Conservation (phyloP, 2,888 invertebrate genomes). For the Dicroscelio sp. region DNA sequence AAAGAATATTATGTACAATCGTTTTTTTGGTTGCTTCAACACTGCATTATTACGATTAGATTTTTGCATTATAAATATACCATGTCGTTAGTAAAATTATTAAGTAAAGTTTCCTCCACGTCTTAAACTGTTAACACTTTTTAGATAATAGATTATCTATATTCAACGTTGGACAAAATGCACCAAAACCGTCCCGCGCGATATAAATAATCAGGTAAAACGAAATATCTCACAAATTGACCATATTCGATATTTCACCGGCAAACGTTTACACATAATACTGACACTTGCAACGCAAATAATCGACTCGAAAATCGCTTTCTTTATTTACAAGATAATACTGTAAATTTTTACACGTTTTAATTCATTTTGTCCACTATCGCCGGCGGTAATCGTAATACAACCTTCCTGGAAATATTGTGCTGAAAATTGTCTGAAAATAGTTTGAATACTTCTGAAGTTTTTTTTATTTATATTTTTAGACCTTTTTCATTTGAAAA, state of each 20-base stretch:
- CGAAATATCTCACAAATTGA: no score
- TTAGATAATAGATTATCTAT: conserved; percentile 8
- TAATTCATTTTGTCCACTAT: conserved; percentile 32
- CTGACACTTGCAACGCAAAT: no score
- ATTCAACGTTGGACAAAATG: conserved; percentile 20
- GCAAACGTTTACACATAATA: no score
- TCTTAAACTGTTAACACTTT: conserved; percentile 2
- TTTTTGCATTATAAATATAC: conserved; percentile 19
- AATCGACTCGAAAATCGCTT: no score
- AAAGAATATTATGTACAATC: conserved; percentile 32
- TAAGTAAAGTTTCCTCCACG: conserved; percentile 6
- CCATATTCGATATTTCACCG: no score
- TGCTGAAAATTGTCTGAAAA: no score
- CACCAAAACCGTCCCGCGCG: not conserved
- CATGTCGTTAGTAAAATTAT: conserved; percentile 27
- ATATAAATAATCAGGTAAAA: no score
- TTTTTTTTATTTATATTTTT: no score
- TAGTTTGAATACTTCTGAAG: no score
- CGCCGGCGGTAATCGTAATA: no score
- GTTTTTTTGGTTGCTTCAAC: conserved; percentile 17
- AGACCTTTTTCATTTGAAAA: no score
- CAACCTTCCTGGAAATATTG: no score
- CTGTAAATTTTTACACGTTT: conserved; percentile 25
- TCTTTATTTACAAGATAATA: conserved; percentile 22
- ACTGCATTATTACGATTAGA: conserved; percentile 7